These are phyloP conservation scores for Cenopis cana DNA, from an alignment of 2,888 invertebrate species.

Conservation along the genomic window DNA sequence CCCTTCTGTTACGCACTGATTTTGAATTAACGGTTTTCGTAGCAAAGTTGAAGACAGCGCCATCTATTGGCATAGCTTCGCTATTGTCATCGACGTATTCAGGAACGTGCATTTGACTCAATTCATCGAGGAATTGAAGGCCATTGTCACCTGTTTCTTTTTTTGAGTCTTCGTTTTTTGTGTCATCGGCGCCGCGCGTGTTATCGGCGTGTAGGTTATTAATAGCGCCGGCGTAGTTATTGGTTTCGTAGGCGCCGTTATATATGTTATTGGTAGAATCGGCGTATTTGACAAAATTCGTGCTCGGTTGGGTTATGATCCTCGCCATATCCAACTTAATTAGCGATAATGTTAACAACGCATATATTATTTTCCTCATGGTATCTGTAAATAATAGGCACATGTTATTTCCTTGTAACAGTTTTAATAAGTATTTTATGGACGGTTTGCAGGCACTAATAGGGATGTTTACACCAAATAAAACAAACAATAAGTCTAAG, in stretches of 20 bases:
- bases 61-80: neutral
- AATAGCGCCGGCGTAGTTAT: neutral
- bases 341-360: neutral
- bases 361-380: conserved; percentile 25
- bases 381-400: conserved; percentile 20
- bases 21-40: neutral
- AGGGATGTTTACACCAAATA: too few relatives aligned
- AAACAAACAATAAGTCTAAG: too few relatives aligned
- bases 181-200: neutral
- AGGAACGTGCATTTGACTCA: neutral
- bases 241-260: neutral
- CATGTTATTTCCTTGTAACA: conserved; percentile 9
- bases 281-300: neutral
- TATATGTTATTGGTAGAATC: neutral
- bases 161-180: too few relatives aligned
- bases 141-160: neutral
- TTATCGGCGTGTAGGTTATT: neutral
- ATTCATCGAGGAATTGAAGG: neutral
- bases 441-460: too few relatives aligned
- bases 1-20: neutral
- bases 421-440: too few relatives aligned
- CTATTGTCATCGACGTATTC: conserved; percentile 13
- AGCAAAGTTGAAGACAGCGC: neutral
- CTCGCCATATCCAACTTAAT: conserved; percentile 17
- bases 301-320: neutral